Evolutionary conservation across 1,140 invertebrate genomes (phyloP).

Genomic region (Phthorimaea operculella): DNA sequence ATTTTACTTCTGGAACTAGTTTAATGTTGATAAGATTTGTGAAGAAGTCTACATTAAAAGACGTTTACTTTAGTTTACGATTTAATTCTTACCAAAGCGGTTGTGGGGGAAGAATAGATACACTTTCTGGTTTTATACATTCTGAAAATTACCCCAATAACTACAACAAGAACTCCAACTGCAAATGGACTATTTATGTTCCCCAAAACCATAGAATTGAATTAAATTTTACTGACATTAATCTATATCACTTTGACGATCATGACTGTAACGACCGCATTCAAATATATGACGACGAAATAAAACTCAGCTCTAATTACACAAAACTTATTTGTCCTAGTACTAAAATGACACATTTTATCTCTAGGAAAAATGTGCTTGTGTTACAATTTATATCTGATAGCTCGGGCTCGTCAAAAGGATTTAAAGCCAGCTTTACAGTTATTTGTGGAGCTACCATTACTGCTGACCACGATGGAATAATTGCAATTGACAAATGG

Average conservation of each 20-base stretch:
- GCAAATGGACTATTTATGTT: slow-evolving; percentile 79
- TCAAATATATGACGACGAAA: slow-evolving; percentile 74
- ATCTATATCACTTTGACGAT: slow-evolving; percentile 57
- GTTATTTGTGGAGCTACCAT: slow-evolving; percentile 77
- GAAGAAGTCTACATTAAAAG: slow-evolving; percentile 40
- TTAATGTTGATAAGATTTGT: slow-evolving; percentile 38
- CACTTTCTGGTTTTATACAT: slow-evolving; percentile 68
- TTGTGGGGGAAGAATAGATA: slow-evolving; percentile 36
- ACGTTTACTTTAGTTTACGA: slow-evolving; percentile 31
- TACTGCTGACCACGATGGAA: slow-evolving; percentile 68
- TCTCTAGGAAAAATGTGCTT: slow-evolving; percentile 73
- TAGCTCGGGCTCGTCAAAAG: slow-evolving; percentile 71
- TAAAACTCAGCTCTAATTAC: slow-evolving; percentile 32
- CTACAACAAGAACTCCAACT: slow-evolving; percentile 76
- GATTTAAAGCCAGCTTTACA: slow-evolving; percentile 74
- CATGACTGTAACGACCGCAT: slow-evolving; percentile 40
- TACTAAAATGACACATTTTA: slow-evolving; percentile 55
- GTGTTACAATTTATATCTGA: slow-evolving; percentile 74
- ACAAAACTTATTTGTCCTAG: slow-evolving; percentile 46
- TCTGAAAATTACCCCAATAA: slow-evolving; percentile 81
- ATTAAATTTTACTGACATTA: slow-evolving; percentile 67
- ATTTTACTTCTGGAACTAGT: slow-evolving; percentile 37
- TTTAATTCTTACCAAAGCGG: slow-evolving; percentile 22
- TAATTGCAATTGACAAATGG: slow-evolving; percentile 43
- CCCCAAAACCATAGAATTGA: slow-evolving; percentile 71